Conservation (phyloP, 2,888 invertebrate genomes). For the Saturnia pavonia region DNA sequence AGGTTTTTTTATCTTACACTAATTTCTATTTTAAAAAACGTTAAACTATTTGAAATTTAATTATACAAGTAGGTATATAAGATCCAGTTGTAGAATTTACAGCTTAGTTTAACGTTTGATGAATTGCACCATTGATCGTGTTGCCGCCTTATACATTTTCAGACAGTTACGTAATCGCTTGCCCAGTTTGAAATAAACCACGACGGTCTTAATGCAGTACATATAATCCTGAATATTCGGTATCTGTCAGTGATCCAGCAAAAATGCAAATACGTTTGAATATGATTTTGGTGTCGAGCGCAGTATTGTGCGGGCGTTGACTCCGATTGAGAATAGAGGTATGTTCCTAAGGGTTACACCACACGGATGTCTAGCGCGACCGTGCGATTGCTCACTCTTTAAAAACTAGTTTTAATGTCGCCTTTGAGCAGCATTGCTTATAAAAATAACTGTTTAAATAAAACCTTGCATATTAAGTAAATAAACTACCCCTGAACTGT, state of each 20-base stretch:
- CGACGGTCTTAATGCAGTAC: constrained; percentile 15
- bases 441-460: constrained; percentile 15
- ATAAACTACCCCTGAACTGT: too few species aligned
- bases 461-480: constrained; percentile 1
- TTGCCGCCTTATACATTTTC: constrained; percentile 36
- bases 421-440: neutral
- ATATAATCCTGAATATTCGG: constrained; percentile 30
- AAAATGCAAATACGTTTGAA: constrained; percentile 65
- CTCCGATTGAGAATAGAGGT: constrained; percentile 42
- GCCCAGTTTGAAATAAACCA: constrained; percentile 23
- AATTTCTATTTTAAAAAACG: neutral
- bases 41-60: neutral
- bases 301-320: constrained; percentile 57
- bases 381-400: constrained; percentile 1
- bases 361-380: constrained; percentile 12
- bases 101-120: constrained; percentile 15
- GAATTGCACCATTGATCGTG: constrained; percentile 13
- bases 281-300: constrained; percentile 58
- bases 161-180: constrained; percentile 45
- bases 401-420: constrained; percentile 12
- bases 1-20: neutral
- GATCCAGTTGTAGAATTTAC: neutral
- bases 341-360: constrained; percentile 23
- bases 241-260: constrained; percentile 50
- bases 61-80: neutral